These are phyloP conservation scores for Drosophila prostipennis DNA, from an alignment of 2,888 invertebrate species.

Conservation along the genomic window DNA sequence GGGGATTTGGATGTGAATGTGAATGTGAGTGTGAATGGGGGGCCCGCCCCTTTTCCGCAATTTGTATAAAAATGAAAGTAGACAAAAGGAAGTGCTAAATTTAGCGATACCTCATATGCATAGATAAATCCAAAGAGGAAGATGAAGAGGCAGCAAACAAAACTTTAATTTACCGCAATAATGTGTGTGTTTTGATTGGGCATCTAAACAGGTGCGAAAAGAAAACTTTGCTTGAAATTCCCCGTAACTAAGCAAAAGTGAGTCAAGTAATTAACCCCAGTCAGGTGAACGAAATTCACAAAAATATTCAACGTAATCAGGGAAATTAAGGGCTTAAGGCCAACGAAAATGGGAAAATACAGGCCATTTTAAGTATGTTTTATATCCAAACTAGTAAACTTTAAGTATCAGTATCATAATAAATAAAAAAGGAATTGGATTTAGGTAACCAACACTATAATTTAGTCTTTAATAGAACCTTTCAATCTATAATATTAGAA, in stretches of 20 bases:
- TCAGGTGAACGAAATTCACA: constrained; percentile 1
- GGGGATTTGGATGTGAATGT: no score
- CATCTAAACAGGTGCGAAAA: constrained; percentile 23
- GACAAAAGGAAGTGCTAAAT: constrained; percentile 72
- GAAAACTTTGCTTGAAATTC: background rate
- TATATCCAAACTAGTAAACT: no score
- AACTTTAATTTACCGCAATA: constrained; percentile 33
- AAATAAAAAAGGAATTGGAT: no score
- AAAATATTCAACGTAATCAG: background rate
- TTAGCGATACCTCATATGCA: constrained; percentile 52
- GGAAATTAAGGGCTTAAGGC: background rate
- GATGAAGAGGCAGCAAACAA: constrained; percentile 11
- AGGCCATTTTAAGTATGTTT: no score
- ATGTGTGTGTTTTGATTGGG: constrained; percentile 25
- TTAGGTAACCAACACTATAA: no score
- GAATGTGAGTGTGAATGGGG: background rate
- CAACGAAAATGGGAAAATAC: no score
- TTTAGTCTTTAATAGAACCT: no score
- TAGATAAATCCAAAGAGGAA: constrained; percentile 19
- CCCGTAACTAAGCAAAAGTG: constrained; percentile 1
- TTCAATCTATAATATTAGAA: no score
- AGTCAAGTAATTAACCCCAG: background rate
- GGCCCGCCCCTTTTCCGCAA: constrained; percentile 33
- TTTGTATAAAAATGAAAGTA: constrained; percentile 70
- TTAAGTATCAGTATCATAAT: no score